Evolutionary conservation across 92 coral and sea anemone species (phyloP), one percentile per base, ranked within the genome.

Genomic region (Bergia puertoricense): DNA sequence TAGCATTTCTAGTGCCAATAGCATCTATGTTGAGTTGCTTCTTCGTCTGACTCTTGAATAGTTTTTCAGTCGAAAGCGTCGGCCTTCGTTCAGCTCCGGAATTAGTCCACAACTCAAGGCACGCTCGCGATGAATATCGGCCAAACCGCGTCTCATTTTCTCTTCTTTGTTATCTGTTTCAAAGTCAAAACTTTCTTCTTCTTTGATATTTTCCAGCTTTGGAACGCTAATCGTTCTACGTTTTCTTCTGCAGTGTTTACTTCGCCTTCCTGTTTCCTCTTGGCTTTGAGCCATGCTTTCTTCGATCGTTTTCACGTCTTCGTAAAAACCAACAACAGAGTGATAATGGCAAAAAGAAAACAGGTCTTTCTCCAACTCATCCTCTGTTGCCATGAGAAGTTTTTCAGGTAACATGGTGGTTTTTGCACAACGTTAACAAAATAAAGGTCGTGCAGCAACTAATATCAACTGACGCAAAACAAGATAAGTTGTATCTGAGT

Each of bases 31-130:
- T 16, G 87, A 46, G 65, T 69, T 71, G 36, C 79, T 71, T 48
- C 87, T 84, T 16, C 48, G 78, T 38, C 77, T 72, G 44, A 84
- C 59, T 4, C 59, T 71, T 36, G 48, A 72, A 84, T 84, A 84
- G n/a, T 84, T 84, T 84, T 84, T 84, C 45, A 84, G 56, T 6
- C 87, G 87, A 84, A 84, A 84, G 16, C 56, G 87, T 73, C 87
- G 77, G 46, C 87, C 87, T 84, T 84, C 87, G 67, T 84, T 84
- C 65, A 43, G 79, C 77, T 71, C 37, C 1, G 77, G 67, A 69
- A 84, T 56, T 18, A 84, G 79, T 16, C 87, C 87, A 36, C 87
- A 71, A 22, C 87, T 71, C 30, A 84, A 22, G 20, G 87, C 87
- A 18, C 87, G 65, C 45, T 84, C 87, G 6, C 87, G 87, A 68